These are phyloP conservation scores for Sarcophaga subvicina DNA, from an alignment of 2,888 invertebrate genomes.

Conservation along the genomic window DNA sequence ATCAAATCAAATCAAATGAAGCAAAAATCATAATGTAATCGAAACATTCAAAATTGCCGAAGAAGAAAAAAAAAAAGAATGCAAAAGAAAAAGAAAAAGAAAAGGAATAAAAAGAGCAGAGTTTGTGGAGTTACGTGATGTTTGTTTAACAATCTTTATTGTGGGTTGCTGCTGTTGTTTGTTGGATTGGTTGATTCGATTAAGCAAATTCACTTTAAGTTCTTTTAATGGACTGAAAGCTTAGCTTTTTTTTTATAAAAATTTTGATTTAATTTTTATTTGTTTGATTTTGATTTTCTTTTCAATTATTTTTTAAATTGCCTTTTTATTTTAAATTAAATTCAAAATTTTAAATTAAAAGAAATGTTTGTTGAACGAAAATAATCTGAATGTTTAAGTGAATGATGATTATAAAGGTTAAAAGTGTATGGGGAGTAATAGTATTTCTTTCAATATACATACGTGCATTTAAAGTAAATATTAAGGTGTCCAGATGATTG, in stretches of 20 bases:
- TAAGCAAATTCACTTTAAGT: too few species aligned
- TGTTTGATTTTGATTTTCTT: neutral
- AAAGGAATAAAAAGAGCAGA: neutral
- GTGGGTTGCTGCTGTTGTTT: neutral
- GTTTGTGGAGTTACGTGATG: conserved; percentile 54
- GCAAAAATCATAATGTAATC: conserved; percentile 6
- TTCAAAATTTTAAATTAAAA: neutral
- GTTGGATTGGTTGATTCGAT: too few species aligned
- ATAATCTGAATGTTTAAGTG: neutral
- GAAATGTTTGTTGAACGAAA: conserved; percentile 1
- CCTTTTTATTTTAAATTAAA: conserved; percentile 13
- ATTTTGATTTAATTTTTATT: neutral
- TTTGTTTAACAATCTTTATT: conserved; percentile 13
- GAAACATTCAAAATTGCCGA: neutral
- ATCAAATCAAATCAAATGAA: conserved; percentile 40
- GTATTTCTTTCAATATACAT: neutral
- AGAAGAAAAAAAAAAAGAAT: too few species aligned
- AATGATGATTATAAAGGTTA: neutral
- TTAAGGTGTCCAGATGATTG: neutral
- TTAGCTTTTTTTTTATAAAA: conserved; percentile 5
- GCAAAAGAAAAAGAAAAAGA: too few species aligned
- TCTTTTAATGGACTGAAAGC: neutral
- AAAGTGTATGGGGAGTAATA: neutral
- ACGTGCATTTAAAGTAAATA: neutral
- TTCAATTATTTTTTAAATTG: neutral